Conservation (phyloP, 2,113 vertebrate genomes). For the Butorides virescens region DNA sequence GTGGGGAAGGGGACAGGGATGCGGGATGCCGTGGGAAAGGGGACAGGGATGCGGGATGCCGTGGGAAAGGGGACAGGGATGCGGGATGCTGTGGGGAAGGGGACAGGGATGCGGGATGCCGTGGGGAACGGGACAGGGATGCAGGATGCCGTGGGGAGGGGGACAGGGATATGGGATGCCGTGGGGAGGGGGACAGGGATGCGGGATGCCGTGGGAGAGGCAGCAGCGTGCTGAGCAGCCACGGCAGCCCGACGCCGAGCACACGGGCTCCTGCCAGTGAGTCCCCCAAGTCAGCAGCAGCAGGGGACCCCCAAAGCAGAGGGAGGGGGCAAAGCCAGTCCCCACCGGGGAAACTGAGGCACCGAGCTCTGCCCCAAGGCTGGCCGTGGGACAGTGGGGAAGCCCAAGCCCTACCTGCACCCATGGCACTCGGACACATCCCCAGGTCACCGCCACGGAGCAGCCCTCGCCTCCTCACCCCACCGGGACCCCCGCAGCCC, state of each 20-base stretch:
- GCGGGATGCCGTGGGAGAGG: neutral
- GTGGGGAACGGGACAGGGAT: neutral
- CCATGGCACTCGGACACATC: neutral
- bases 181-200: neutral
- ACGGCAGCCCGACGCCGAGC: accelerated
- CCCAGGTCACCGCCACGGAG: accelerated
- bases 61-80: accelerated
- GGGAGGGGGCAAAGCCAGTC: neutral
- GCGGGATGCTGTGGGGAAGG: neutral
- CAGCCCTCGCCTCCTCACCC: neutral
- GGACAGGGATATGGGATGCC: neutral
- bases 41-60: neutral
- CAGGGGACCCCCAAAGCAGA: neutral
- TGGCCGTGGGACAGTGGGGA: accelerated
- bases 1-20: too few species aligned
- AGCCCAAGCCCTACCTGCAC: neutral
- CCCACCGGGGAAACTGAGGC: neutral
- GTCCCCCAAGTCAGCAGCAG: neutral
- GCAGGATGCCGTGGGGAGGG: neutral
- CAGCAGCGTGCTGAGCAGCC: neutral
- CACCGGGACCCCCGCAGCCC: accelerated
- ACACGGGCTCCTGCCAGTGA: accelerated
- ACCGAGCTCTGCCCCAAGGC: neutral
- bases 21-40: neutral
- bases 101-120: neutral